Conservation (phyloP, 2,888 invertebrate species). For the Nephrotoma appendiculata region DNA sequence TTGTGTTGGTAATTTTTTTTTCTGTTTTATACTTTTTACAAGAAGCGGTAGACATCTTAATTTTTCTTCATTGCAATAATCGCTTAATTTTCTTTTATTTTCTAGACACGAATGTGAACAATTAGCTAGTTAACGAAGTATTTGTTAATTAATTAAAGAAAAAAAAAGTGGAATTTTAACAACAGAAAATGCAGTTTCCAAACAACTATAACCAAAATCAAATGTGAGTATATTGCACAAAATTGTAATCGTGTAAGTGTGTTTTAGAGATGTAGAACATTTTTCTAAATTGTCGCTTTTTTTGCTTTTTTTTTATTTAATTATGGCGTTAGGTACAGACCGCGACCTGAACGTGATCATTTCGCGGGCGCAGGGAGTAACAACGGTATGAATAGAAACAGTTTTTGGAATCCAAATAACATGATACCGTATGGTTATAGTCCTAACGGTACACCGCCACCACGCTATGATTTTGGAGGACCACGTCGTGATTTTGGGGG, state of each 20-base stretch:
- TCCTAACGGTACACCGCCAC: neutral
- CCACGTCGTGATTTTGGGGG: conserved; percentile 3
- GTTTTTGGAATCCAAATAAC: neutral
- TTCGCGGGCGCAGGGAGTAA: neutral
- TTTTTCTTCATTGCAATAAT: neutral
- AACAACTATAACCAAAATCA: neutral
- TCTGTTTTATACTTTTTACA: neutral
- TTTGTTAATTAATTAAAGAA: neutral
- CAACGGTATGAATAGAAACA: neutral
- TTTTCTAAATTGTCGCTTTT: neutral
- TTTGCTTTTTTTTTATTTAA: neutral
- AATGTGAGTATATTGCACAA: neutral
- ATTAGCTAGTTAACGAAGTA: neutral
- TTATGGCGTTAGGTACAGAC: neutral
- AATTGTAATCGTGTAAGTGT: neutral
- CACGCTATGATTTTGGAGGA: conserved; percentile 1
- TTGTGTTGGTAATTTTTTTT: neutral
- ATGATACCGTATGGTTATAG: neutral
- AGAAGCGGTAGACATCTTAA: neutral
- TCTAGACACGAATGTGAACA: neutral
- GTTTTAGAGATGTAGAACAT: neutral
- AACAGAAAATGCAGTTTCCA: neutral
- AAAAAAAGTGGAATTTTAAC: neutral
- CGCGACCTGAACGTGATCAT: neutral
- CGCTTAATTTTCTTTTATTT: neutral